Evolutionary conservation across 2,113 vertebrate species (phyloP), one percentile per base, ranked within the genome.

Genomic region (Thalassoma bifasciatum): DNA sequence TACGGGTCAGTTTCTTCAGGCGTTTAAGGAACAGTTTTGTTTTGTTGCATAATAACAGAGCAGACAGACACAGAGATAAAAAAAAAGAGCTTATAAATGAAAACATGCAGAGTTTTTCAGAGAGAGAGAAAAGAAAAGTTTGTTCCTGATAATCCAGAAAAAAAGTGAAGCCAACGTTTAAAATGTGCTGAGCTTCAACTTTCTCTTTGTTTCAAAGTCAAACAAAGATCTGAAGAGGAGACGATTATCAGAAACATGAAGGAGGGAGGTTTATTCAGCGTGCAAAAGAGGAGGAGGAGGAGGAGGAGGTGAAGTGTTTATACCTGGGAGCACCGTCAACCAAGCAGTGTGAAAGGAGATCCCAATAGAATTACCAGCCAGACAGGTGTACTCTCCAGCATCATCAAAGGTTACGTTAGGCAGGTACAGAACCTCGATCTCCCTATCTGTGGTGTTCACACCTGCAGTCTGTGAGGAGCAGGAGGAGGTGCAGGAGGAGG

Each of bases 311-410:
- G 72, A 81, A 80, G 84, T 88, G 93, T 95, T 94, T 96, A 94
- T 99, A 99, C 98, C 98, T 99, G 97, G 96, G 95, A 98, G 95
- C 94, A 99, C 98, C 94, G 97, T 99, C 97, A 99, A 97, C 97
- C 96, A 98, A 98, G 98, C 98, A 99, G 98, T 96, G 94, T 99
- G 98, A 99, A 94, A 98, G 96, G 98, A 98, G 96, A 99, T 97
- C 97, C 98, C 98, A 96, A 99, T 99, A 98, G 98, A 99, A 97
- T 99, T 99, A 97, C 98, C 98, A 95, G 98, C 98, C 97, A 99
- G 98, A 95, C 98, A 99, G 93, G 97, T 99, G 96, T 99, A 99
- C 87, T 99, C 96, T 95, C 98, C 98, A 94, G 97, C 96, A 93
- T 99, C 97, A 95, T 98, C 95, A 96, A 96, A 96, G 96, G 98